Base-by-base conservation (phyloP, 2,113 vertebrate genomes). In the Paraplagusia blochii region DNA sequence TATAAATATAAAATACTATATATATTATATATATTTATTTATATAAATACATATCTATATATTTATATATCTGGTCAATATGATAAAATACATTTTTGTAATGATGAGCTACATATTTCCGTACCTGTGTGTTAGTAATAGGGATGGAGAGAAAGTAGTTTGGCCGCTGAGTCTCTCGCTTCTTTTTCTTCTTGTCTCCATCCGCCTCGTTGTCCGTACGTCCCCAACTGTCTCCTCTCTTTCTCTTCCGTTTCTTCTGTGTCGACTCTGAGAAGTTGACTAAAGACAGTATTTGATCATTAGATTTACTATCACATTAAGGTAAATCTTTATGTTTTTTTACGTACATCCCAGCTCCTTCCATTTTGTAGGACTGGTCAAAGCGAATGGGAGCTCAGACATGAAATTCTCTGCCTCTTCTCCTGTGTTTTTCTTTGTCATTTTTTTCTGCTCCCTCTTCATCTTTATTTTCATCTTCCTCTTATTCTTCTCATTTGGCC, bases 91-190 rank as follows among this genome's bases (percentile, higher is more conserved):
- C 6, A 29, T 29, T 29, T 4, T 29, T 29, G 22, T 12, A 40
- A 40, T 11, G 5, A 40, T 40, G 4, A 8, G 36, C 36, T 11
- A 12, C 13, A 40, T 40, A 40, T 5, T 35, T 50, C 6, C 42
- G 64, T 14, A 85, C 85, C 76, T 78, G 49, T 42, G 58, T 36
- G 67, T 84, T 85, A 4, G 82, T 88, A 56, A 88, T 86, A 8
- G 94, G 96, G 83, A 99, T 88, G 4, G 96, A 98, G 11, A 99
- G 76, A 74, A 99, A 99, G 75, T 96, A 98, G 89, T 99, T 99
- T 2, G 95, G 93, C 5, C 84, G 88, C 57, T 82, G 79, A 15
- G 66, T 79, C 44, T 88, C 88, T 22, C 79, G 85, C 65, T 90
- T 92, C 59, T 88, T 94, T 62, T 92, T 95, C 77, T 91, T 94